Evolutionary conservation across 1,140 invertebrate genomes (phyloP), one percentile per base, ranked within the genome.

Genomic region (Sitodiplosis mosellana): DNA sequence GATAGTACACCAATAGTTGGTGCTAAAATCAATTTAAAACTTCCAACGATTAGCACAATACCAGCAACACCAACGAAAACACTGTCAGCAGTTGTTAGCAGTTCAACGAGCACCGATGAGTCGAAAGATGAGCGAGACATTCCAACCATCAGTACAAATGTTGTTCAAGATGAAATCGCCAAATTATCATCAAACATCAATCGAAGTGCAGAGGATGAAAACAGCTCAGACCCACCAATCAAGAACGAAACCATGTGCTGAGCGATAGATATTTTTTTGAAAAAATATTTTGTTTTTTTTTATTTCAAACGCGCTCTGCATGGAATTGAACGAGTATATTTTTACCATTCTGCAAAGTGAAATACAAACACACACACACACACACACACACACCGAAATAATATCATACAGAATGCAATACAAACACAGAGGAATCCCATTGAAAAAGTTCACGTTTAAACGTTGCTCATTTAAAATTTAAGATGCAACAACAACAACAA

Each of bases 221-320:
- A 64, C 48, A 27, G 27, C 27, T 5, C 27, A 27, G 62, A 64
- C 54, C 61, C 61, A 45, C 58, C 60, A n/a, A 4, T 37, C 5
- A 63, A 59, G 48, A 64, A 64, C 47, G 62, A 64, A 51, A 64
- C 62, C 36, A 64, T 64, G 62, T 64, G 62, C 56, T 64, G 27
- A 27, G n/a, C n/a, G n/a, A n/a, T n/a, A n/a, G n/a, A n/a, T n/a
- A n/a, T n/a, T n/a, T n/a, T n/a, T n/a, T n/a, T n/a, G n/a, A n/a
- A n/a, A n/a, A 27, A 27, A 27, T 27, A 27, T 27, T 27, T 27
- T 27, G 10, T 10, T 10, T 5, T 27, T n/a, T n/a, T n/a, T n/a
- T n/a, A n/a, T n/a, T n/a, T n/a, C n/a, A n/a, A 27, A 27, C 27
- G 10, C 10, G 3, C 27, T 5, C 27, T 5, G 10, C 27, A 27